Base-by-base conservation (phyloP, 2,888 invertebrate genomes). In the Odontocerum albicorne region DNA sequence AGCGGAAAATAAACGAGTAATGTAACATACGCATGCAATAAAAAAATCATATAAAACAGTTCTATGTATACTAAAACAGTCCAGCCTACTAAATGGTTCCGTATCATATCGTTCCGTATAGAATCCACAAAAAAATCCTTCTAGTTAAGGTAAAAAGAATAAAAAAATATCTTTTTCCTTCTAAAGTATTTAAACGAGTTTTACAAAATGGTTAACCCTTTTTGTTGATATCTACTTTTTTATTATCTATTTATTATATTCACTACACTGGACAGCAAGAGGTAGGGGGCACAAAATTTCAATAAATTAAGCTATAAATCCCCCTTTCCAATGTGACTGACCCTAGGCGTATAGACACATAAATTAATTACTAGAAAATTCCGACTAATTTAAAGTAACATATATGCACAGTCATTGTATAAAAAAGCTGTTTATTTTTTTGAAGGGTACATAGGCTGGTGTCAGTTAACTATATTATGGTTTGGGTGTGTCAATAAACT, bases 291-390 rank as follows among this genome's bases (percentile, higher is more conserved):
- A 49, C 39, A 27, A 38, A 40, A 38, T 44, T 32, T 33, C 47
- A 36, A 58, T 58, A 58, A 58, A 58, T 58, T 55, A 58, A 58
- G 54, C 35, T 32, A 38, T 52, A 50, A 52, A 54, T 40, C 31
- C 42, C 57, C 58, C 50, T 40, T 35, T 38, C 51, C 40, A 27
- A 40, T 21, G 40, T 42, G 43, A 45, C 43, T 52, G 57, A 57
- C 57, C 57, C 43, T 22, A 20, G 40, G 20, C 49, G 31, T 49
- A 54, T 40, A 50, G 47, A 49, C 49, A 57, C 57, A 55, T 59
- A 59, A 59, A 59, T 59, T 59, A 59, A 59, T 59, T 59, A 59
- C 59, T 51, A 47, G 50, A 59, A 51, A 51, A 59, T 51, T 55
- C 55, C 45, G 20, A 59, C 59, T 59, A 59, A 59, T 59, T 59